These are phyloP conservation scores for Hylaeus volcanicus DNA, from an alignment of 1,140 invertebrate genomes.

Conservation along the genomic window DNA sequence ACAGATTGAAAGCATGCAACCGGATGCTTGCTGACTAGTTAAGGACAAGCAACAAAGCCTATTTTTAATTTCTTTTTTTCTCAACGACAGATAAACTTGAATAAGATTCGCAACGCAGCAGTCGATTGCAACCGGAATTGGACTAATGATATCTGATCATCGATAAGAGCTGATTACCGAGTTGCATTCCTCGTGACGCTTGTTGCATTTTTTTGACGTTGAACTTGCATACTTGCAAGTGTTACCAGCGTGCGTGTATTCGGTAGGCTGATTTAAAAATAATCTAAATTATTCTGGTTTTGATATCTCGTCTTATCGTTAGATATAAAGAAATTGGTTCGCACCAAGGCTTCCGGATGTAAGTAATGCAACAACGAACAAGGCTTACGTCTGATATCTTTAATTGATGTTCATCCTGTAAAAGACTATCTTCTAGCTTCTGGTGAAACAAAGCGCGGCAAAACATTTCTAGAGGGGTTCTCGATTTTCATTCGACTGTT, in stretches of 20 bases:
- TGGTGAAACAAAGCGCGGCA: background rate
- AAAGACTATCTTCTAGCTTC: background rate
- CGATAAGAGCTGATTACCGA: background rate
- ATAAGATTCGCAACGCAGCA: background rate
- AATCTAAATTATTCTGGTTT: too few species aligned
- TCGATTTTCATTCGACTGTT: slow-evolving; percentile 19
- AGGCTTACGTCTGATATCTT: too few species aligned
- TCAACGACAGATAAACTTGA: background rate
- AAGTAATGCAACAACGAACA: too few species aligned
- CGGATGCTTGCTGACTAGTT: background rate
- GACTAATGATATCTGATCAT: background rate
- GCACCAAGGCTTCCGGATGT: too few species aligned
- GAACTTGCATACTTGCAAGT: background rate
- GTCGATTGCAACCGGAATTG: background rate
- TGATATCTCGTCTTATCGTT: too few species aligned
- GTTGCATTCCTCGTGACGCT: background rate
- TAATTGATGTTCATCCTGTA: too few species aligned
- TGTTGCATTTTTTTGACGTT: background rate
- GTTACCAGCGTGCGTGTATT: background rate
- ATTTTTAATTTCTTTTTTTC: background rate
- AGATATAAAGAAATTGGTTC: too few species aligned
- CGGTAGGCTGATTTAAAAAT: too few species aligned
- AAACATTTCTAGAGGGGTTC: background rate
- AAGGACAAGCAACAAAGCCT: too few species aligned
- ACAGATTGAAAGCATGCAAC: too few species aligned